Evolutionary conservation across 2,113 vertebrate species (phyloP).

Genomic region (Rhodinocichla rosea): DNA sequence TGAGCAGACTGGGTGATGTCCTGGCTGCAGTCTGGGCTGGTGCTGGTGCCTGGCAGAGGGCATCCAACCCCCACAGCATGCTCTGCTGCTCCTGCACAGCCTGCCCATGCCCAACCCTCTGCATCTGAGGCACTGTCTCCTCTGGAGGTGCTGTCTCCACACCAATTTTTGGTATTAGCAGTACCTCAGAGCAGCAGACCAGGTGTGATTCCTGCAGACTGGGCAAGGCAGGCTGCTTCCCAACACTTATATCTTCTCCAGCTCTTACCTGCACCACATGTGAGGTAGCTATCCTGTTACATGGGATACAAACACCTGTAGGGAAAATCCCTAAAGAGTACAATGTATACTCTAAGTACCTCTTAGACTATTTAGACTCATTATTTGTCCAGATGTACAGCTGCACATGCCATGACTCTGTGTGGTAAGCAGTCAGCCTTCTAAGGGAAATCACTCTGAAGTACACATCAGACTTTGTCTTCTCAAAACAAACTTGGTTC

Average conservation of each 20-base stretch:
- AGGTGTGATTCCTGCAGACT: rapidly evolving
- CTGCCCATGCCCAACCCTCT: rapidly evolving
- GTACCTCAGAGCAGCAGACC: background rate
- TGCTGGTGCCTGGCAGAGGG: background rate
- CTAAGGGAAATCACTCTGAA: background rate
- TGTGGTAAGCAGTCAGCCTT: background rate
- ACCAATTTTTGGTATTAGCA: background rate
- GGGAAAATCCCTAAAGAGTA: background rate
- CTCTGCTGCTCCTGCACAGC: background rate
- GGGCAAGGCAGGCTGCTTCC: background rate
- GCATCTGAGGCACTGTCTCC: background rate
- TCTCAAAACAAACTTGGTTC: background rate
- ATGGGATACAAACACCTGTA: rapidly evolving
- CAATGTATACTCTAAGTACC: rapidly evolving
- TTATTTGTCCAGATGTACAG: background rate
- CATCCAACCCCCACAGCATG: rapidly evolving
- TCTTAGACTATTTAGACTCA: background rate
- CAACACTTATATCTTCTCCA: background rate
- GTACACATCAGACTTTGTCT: background rate
- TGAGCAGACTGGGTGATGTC: rapidly evolving
- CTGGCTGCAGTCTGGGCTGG: background rate
- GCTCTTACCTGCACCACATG: background rate
- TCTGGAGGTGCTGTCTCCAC: background rate
- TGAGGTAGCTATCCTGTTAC: rapidly evolving
- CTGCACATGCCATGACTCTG: background rate